phyloP scores from a whole-genome alignment of 2,797 vertebrate genomes.

The Babyrousa celebensis region DNA sequence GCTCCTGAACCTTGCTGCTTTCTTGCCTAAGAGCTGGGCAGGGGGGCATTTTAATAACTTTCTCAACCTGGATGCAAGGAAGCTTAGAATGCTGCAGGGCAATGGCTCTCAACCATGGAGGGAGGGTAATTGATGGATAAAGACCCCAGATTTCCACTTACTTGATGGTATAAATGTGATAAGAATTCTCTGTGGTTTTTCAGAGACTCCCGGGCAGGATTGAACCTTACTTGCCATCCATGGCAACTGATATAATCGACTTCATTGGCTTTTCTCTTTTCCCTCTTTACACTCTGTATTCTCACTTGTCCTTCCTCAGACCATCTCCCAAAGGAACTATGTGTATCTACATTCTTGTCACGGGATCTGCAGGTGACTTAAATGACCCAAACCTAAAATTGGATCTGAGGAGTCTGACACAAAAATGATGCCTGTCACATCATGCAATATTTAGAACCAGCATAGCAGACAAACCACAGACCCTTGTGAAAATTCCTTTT shows the following conservation, averaged over 20 bases:
- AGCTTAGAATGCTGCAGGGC: background rate
- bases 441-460: conserved; percentile 64
- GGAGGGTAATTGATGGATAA: background rate
- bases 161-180: background rate
- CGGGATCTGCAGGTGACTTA: conserved; percentile 68
- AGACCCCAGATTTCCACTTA: background rate
- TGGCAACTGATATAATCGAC: background rate
- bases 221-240: background rate
- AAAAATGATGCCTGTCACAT: conserved; percentile 22
- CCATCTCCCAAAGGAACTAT: background rate
- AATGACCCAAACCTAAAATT: conserved; percentile 74
- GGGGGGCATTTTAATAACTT: background rate
- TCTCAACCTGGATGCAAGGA: background rate
- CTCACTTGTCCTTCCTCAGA: conserved; percentile 18
- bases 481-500: conserved; percentile 21
- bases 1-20: background rate
- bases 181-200: background rate
- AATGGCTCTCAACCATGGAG: background rate
- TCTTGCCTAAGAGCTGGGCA: background rate
- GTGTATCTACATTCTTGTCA: background rate
- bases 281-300: background rate
- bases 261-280: conserved; percentile 8
- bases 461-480: background rate
- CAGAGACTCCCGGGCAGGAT: background rate
- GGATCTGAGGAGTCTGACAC: conserved; percentile 77